phyloP scores from a whole-genome alignment of 2,888 invertebrate genomes.

The Dicyrtoma fusca region DNA sequence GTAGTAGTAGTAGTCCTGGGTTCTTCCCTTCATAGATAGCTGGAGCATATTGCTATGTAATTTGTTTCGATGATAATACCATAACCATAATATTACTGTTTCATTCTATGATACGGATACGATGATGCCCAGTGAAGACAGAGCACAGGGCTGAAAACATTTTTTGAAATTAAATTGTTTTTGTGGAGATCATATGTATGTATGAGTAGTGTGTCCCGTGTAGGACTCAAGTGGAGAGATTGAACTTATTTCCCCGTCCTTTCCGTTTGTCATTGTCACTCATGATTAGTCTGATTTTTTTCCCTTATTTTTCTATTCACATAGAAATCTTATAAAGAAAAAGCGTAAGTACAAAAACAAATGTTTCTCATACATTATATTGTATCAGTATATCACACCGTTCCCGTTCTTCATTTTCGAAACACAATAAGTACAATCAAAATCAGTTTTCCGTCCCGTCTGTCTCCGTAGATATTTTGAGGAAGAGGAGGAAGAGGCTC shows the following conservation, averaged over 20 bases:
- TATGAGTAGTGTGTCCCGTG: too few species aligned
- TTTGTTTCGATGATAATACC: conserved; percentile 19
- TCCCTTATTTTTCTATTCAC: not conserved
- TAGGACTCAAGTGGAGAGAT: too few species aligned
- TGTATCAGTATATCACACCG: too few species aligned
- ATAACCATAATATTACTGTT: conserved; percentile 14
- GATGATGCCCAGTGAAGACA: too few species aligned
- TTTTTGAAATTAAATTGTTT: conserved; percentile 5
- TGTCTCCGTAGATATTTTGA: not conserved
- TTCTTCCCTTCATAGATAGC: not conserved
- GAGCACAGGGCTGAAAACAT: not conserved
- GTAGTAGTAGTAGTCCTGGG: not conserved
- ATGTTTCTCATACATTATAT: too few species aligned
- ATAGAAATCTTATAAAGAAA: too few species aligned
- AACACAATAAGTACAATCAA: too few species aligned
- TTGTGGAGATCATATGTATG: too few species aligned
- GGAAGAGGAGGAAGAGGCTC: conserved; percentile 13
- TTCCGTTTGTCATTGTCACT: conserved; percentile 10
- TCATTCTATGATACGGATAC: too few species aligned
- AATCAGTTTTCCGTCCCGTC: not conserved
- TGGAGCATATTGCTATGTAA: conserved; percentile 14
- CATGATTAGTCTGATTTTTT: conserved; percentile 14
- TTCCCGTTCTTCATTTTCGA: too few species aligned
- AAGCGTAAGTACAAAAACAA: too few species aligned
- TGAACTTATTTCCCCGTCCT: not conserved